Evolutionary conservation across 2,888 invertebrate genomes (phyloP).

Genomic region (Tipula vernalis): DNA sequence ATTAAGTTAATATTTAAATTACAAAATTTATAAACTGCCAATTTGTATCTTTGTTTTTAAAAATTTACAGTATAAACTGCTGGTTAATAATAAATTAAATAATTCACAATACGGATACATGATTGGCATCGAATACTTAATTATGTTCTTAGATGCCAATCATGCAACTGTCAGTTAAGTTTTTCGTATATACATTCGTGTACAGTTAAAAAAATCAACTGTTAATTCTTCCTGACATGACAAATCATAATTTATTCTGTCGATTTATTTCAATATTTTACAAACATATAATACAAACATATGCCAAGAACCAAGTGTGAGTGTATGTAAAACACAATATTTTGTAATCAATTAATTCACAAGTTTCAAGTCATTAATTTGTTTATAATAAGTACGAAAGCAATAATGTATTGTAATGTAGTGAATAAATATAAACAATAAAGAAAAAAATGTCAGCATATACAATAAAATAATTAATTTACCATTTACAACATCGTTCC

Average conservation of each 20-base stretch:
- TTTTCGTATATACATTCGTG: background rate
- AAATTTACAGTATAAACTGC: no score
- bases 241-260: background rate
- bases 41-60: no score
- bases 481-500: background rate
- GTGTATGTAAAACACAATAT: background rate
- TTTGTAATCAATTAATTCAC: background rate
- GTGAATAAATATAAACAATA: background rate
- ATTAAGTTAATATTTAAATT: no score
- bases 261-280: background rate
- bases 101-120: no score
- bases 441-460: background rate
- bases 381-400: background rate
- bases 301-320: background rate
- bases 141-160: background rate
- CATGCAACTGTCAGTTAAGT: background rate
- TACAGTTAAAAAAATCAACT: background rate
- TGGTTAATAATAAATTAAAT: no score
- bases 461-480: background rate
- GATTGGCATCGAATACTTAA: no score
- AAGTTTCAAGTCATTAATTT: background rate
- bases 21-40: no score
- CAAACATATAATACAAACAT: background rate
- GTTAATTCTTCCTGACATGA: background rate
- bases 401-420: background rate